Percentiles rank a stretch among this genome's conserved stretches.
Conservation (phyloP, 2,888 invertebrate species). For the Petrolisthes cinctipes region DNA sequence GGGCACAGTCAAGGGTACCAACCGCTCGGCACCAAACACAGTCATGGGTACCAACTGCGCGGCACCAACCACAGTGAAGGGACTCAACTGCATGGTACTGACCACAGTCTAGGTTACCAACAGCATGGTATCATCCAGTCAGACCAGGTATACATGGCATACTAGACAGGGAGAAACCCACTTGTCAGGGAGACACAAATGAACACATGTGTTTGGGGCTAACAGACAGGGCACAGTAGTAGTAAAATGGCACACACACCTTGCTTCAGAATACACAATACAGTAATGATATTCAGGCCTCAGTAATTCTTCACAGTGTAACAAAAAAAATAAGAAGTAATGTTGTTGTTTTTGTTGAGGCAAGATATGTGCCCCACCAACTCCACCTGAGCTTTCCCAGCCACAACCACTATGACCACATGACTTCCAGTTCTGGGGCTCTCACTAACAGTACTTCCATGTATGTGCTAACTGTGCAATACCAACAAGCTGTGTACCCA, state of each 20-base stretch:
- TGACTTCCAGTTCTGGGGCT: slow-evolving; percentile 25
- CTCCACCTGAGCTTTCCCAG: not conserved
- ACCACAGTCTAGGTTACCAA: slow-evolving; percentile 63
- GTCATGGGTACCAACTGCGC: slow-evolving; percentile 63
- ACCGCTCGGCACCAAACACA: slow-evolving; percentile 62
- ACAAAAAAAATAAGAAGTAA: not conserved
- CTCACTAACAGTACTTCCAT: slow-evolving; percentile 40
- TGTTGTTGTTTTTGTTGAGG: not conserved
- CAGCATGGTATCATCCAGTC: slow-evolving; percentile 61
- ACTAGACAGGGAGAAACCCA: slow-evolving; percentile 39
- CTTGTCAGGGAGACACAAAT: slow-evolving; percentile 17
- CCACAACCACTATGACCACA: slow-evolving; percentile 18
- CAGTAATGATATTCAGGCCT: not conserved
- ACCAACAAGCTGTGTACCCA: slow-evolving; percentile 60
- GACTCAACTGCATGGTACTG: slow-evolving; percentile 63
- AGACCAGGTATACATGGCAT: slow-evolving; percentile 40
- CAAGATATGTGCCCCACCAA: slow-evolving; percentile 28
- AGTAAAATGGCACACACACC: not conserved
- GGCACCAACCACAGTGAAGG: slow-evolving; percentile 63
- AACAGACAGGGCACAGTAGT: slow-evolving; percentile 13
- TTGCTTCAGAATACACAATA: slow-evolving; percentile 21
- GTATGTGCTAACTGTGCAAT: slow-evolving; percentile 56
- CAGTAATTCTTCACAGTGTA: not conserved
- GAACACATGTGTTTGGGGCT: not conserved
- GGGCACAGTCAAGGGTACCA: slow-evolving; percentile 64